These are phyloP conservation scores for Pluvialis apricaria DNA, from an alignment of 2,113 vertebrate genomes.

Conservation along the genomic window DNA sequence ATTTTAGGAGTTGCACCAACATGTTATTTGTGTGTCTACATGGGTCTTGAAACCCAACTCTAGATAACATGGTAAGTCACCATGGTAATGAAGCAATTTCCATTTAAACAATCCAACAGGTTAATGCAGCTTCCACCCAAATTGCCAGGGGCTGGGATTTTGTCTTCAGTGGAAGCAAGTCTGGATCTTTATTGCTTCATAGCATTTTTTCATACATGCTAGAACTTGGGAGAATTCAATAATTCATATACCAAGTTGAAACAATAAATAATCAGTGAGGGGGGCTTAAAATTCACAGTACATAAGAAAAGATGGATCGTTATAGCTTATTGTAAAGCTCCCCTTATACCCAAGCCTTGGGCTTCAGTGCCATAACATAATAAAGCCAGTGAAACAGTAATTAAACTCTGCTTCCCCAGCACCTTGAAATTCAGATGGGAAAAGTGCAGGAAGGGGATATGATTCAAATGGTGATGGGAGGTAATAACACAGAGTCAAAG, in stretches of 20 bases:
- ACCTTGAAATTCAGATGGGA: constrained; percentile 1
- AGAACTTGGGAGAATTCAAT: neutral
- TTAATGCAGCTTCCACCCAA: neutral
- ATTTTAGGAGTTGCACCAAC: neutral
- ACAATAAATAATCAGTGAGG: neutral
- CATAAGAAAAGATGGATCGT: neutral
- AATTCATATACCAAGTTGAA: neutral
- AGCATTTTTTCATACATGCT: neutral
- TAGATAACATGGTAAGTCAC: neutral
- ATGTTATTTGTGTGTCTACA: neutral
- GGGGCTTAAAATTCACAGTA: neutral
- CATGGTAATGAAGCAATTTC: neutral
- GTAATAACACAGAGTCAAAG: neutral
- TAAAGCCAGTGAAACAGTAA: constrained; percentile 7
- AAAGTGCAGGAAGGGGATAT: constrained; percentile 6
- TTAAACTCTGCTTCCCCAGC: neutral
- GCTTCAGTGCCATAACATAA: neutral
- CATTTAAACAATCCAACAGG: neutral
- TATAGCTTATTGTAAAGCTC: neutral
- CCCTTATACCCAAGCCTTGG: neutral
- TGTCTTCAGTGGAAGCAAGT: neutral
- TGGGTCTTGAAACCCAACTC: neutral
- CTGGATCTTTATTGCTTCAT: neutral
- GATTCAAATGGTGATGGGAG: neutral
- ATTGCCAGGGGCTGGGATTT: neutral